Percentiles rank a stretch among this genome's conserved stretches.
Conservation (phyloP, 2,888 invertebrate species). For the Spialia ferax region DNA sequence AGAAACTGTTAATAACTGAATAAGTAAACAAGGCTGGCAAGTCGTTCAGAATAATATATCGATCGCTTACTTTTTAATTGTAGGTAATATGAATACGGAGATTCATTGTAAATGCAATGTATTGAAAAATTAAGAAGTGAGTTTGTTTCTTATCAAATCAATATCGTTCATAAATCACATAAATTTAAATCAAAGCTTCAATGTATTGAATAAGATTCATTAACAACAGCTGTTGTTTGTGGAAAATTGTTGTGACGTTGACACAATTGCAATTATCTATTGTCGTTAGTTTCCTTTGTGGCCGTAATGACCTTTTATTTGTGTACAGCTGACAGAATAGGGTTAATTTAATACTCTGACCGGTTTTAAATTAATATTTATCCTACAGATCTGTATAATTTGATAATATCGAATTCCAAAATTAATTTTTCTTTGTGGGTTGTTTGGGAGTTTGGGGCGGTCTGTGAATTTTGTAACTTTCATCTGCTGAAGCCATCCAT, state of each 20-base stretch:
- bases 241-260: constrained; percentile 57
- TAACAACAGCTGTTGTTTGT: constrained; percentile 45
- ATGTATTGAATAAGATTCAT: constrained; percentile 34
- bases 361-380: constrained; percentile 9
- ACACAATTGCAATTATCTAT: constrained; percentile 62
- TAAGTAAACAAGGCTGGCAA: too few species aligned
- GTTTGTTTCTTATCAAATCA: not conserved
- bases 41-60: too few species aligned
- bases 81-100: too few species aligned
- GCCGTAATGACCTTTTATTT: constrained; percentile 56
- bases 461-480: too few species aligned
- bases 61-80: too few species aligned
- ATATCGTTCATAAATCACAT: constrained; percentile 9
- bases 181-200: constrained; percentile 27
- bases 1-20: constrained; percentile 9
- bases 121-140: too few species aligned
- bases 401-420: not conserved
- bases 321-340: constrained; percentile 5
- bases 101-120: too few species aligned
- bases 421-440: not conserved
- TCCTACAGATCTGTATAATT: not conserved
- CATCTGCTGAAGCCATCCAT: too few species aligned
- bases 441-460: not conserved
- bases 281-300: constrained; percentile 55
- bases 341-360: constrained; percentile 14